Percentiles rank a stretch among this genome's conserved stretches.
Evolutionary conservation across 2,113 vertebrate genomes (phyloP).

Genomic region (Anseranas semipalmata): DNA sequence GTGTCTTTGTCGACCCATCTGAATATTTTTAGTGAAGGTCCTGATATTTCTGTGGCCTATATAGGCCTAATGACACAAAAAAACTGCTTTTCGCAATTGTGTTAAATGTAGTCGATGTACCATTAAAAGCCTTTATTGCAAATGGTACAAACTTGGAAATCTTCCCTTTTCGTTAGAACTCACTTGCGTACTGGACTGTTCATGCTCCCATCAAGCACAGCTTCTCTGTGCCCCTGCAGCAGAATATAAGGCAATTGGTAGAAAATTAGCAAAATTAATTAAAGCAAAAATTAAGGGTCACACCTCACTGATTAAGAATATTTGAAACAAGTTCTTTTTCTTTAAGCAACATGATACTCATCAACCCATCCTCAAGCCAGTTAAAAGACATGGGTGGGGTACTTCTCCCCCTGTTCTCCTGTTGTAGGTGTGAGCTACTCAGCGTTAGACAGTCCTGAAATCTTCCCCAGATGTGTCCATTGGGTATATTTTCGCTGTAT

Average conservation of each 20-base stretch:
- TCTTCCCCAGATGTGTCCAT: neutral
- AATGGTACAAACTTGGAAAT: neutral
- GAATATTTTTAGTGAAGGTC: neutral
- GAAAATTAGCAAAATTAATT: no score
- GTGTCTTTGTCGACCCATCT: neutral
- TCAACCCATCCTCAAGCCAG: neutral
- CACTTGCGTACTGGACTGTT: neutral
- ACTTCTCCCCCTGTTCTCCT: neutral
- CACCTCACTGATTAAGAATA: neutral
- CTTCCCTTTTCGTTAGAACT: neutral
- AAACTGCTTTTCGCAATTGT: neutral
- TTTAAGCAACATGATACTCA: neutral
- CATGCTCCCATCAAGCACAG: neutral
- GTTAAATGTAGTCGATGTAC: neutral
- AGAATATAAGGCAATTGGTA: neutral
- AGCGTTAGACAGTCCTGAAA: neutral
- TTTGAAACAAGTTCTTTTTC: neutral
- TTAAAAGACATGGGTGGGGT: neutral
- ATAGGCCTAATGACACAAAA: neutral
- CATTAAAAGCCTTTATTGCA: neutral
- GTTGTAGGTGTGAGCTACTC: neutral
- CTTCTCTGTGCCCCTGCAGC: neutral
- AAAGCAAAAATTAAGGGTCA: neutral
- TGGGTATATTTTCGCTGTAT: neutral
- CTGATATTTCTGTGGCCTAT: neutral